Base-by-base conservation (phyloP, 2,888 invertebrate genomes). In the Rhodophaea formosa region DNA sequence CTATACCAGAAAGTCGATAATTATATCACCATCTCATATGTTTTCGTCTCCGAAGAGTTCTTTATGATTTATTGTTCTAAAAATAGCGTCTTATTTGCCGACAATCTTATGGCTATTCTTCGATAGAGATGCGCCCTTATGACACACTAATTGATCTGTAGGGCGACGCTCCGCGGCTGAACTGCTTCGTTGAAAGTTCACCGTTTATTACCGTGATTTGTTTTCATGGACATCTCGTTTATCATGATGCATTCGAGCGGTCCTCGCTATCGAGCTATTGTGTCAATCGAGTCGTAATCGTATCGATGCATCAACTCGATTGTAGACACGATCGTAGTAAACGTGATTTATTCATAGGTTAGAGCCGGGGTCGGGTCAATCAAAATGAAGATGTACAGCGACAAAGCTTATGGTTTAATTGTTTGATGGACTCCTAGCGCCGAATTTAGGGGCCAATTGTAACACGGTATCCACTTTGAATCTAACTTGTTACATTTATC, bases 351-450 rank as follows among this genome's bases (percentile, higher is more conserved):
- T 59, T 66, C 66, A 61, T 63, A 62, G 65, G 57, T 56, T 62
- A 62, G 73, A 74, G 75, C 77, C 68, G 35, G 72, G 68, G 70
- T 61, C 65, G 70, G 78, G 80, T 82, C 77, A 84, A 83, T 75
- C 70, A 72, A 74, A 71, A 66, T 72, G 66, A 72, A 71, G 71
- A 66, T 74, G 70, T 66, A 67, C 65, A 65, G 42, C 44, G 15
- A 8, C 8, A 42, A 32, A n/a, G 66, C 71, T 71, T 77, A 77
- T 69, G 61, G 71, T 65, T 70, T 16, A 51, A 51, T 51, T 79
- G 80, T 12, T 35, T 35, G 12, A 12, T 35, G 35, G n/a, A n/a
- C n/a, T 35, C 7, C 35, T 35, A 35, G 8, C 8, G 32, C 8
- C 32, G 35, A 12, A 35, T 12, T 39, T n/a, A 12, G 10, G 39